Conservation (phyloP, 1,140 invertebrate species). For the Antheraea pernyi region DNA sequence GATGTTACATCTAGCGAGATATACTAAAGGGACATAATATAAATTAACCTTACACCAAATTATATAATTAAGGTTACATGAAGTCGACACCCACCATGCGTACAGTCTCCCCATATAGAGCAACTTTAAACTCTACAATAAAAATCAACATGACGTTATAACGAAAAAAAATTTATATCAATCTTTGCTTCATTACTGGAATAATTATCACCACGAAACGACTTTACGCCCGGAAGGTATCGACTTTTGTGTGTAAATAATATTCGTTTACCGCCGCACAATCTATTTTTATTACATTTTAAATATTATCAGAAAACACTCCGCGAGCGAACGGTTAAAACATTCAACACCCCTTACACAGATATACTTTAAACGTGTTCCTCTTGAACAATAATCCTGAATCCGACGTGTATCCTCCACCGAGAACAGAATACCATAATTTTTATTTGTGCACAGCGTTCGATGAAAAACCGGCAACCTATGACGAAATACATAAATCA, state of each 20-base stretch:
- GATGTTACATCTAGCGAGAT: background rate
- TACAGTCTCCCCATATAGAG: background rate
- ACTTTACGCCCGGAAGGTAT: too few relatives aligned
- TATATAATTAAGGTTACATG: background rate
- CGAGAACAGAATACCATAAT: background rate
- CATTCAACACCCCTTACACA: background rate
- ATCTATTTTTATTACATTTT: background rate
- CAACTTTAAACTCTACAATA: background rate
- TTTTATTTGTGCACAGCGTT: background rate
- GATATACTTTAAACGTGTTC: background rate
- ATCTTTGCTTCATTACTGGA: background rate
- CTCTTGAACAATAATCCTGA: background rate
- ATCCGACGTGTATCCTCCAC: background rate
- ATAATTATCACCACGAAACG: background rate
- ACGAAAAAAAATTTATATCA: too few relatives aligned
- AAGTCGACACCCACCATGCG: background rate
- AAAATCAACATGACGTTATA: too few relatives aligned
- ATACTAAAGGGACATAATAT: background rate
- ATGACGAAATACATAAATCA: background rate
- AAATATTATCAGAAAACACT: constrained; percentile 3
- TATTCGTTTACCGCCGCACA: too few relatives aligned
- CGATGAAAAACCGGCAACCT: background rate
- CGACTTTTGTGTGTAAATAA: too few relatives aligned
- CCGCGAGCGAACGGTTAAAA: background rate
- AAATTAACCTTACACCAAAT: constrained; percentile 1